phyloP scores from a whole-genome alignment of 2,797 vertebrate species.

The Mormyrus hasselquistii region DNA sequence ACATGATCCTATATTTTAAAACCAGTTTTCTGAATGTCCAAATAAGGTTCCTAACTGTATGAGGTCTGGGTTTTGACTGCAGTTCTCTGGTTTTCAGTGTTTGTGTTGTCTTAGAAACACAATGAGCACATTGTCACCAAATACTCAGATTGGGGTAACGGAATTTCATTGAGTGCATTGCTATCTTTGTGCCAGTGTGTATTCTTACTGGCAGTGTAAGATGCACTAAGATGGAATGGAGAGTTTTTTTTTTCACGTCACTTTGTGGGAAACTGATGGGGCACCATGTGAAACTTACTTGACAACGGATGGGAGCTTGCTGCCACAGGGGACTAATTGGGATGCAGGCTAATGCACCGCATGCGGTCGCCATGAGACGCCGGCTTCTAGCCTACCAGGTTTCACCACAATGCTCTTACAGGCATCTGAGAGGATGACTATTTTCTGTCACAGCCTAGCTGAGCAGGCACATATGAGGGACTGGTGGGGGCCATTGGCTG shows the following conservation, averaged over 20 bases:
- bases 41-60: not conserved
- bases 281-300: not conserved
- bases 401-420: not conserved
- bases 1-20: not conserved
- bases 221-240: not conserved
- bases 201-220: not conserved
- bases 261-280: not conserved
- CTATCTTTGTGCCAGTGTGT: not conserved
- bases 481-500: constrained; percentile 26
- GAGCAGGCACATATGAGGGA: constrained; percentile 24
- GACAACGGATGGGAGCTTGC: not conserved
- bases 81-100: not conserved
- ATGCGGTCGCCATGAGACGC: not conserved
- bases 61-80: not conserved
- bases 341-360: not conserved
- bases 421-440: not conserved
- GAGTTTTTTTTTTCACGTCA: not conserved
- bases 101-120: not conserved
- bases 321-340: not conserved
- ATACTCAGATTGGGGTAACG: not conserved
- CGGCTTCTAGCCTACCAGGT: not conserved
- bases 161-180: not conserved
- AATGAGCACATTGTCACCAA: not conserved
- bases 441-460: not conserved
- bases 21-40: not conserved